These are phyloP conservation scores for Labeo rohita DNA, from an alignment of 2,113 vertebrate species.

Conservation along the genomic window DNA sequence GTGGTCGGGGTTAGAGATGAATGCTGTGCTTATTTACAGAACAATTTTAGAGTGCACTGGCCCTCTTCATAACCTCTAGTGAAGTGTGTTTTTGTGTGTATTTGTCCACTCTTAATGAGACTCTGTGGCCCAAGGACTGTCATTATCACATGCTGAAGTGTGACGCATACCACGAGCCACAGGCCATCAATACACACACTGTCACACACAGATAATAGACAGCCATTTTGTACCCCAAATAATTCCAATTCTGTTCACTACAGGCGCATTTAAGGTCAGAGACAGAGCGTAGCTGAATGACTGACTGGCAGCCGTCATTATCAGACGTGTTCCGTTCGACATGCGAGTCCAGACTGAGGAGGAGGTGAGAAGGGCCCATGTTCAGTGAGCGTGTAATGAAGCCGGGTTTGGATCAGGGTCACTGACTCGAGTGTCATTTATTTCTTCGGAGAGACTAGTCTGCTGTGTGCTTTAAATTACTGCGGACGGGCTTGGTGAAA, in stretches of 20 bases:
- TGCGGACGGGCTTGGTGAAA: conserved; percentile 2
- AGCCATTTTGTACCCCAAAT: background rate
- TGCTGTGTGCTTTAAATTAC: conserved; percentile 21
- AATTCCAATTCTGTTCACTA: conserved; percentile 20
- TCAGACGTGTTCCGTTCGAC: conserved; percentile 21
- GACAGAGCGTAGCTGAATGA: conserved; percentile 23
- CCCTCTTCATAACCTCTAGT: conserved; percentile 35
- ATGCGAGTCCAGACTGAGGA: conserved; percentile 44
- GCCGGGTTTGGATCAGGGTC: conserved; percentile 53
- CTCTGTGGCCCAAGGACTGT: background rate
- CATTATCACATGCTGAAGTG: conserved; percentile 18
- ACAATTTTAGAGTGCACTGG: conserved; percentile 26
- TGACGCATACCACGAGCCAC: background rate
- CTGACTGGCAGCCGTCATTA: conserved; percentile 49
- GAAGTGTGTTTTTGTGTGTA: conserved; percentile 1
- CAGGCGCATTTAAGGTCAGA: conserved; percentile 45
- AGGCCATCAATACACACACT: conserved; percentile 15
- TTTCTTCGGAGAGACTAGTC: conserved; percentile 30
- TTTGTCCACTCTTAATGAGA: conserved; percentile 16
- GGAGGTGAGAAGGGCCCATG: conserved; percentile 40
- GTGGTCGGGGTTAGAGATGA: conserved; percentile 43
- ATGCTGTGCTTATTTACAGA: conserved; percentile 15
- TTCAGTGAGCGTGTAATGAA: conserved; percentile 57
- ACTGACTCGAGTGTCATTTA: conserved; percentile 47
- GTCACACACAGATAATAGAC: conserved; percentile 29